Percentiles rank a stretch among this genome's conserved stretches.
Evolutionary conservation across 2,888 invertebrate species (phyloP).

Genomic region (Scaptomyza parva): DNA sequence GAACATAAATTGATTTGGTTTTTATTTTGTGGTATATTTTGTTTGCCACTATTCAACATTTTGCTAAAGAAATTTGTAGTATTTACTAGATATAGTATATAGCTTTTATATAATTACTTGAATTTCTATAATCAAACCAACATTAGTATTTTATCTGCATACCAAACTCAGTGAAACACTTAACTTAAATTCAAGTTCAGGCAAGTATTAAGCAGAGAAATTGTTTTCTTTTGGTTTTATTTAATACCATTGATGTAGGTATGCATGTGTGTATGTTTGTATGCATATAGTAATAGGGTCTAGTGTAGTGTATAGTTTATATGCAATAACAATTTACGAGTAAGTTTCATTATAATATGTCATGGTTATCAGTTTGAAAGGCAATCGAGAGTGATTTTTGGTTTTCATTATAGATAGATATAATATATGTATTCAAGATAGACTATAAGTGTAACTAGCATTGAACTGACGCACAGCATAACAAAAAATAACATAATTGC

Average conservation of each 20-base stretch:
- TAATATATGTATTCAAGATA: slow-evolving; percentile 35
- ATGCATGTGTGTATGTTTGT: slow-evolving; percentile 11
- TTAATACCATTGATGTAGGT: slow-evolving; percentile 8
- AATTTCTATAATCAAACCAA: slow-evolving; percentile 65
- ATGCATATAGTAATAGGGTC: slow-evolving; percentile 33
- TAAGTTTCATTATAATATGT: slow-evolving; percentile 46
- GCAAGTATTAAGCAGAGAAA: slow-evolving; percentile 16
- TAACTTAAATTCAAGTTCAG: slow-evolving; percentile 1
- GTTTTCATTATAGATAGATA: slow-evolving; percentile 44
- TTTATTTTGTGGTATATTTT: slow-evolving; percentile 26
- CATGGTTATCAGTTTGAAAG: slow-evolving; percentile 67
- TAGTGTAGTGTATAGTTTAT: slow-evolving; percentile 50
- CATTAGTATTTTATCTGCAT: slow-evolving; percentile 53
- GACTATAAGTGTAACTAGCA: slow-evolving; percentile 64
- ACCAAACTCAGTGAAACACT: slow-evolving; percentile 18
- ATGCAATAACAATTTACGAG: slow-evolving; percentile 76
- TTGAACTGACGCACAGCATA: slow-evolving; percentile 70
- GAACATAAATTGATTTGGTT: slow-evolving; percentile 46
- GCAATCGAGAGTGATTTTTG: slow-evolving; percentile 67
- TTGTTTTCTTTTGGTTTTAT: neutral
- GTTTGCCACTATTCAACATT: slow-evolving; percentile 50
- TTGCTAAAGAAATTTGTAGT: slow-evolving; percentile 67
- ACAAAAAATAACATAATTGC: slow-evolving; percentile 48
- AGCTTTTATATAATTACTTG: slow-evolving; percentile 28
- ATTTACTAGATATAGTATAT: slow-evolving; percentile 45